Conservation (phyloP, 2,113 vertebrate species). For the Toxostoma redivivum region DNA sequence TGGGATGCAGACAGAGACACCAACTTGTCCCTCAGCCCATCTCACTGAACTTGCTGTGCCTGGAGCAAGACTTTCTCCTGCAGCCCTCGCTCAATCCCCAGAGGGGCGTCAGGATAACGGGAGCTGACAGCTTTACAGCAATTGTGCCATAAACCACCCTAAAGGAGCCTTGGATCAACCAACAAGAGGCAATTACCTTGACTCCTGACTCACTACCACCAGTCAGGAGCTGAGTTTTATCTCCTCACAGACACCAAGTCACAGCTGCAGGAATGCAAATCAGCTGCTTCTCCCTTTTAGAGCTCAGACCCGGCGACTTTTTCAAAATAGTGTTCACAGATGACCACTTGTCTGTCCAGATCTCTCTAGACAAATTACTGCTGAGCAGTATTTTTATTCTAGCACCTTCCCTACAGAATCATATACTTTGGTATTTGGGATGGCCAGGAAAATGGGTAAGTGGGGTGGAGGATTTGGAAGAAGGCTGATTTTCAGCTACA, state of each 20-base stretch:
- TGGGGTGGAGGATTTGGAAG: neutral
- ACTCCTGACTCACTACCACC: slow-evolving; percentile 4
- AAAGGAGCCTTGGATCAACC: slow-evolving; percentile 41
- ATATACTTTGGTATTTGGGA: neutral
- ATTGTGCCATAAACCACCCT: slow-evolving; percentile 47
- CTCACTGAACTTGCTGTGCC: slow-evolving; percentile 8
- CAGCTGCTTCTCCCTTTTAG: neutral
- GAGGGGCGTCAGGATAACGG: slow-evolving; percentile 43
- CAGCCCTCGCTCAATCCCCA: neutral
- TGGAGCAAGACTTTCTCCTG: slow-evolving; percentile 28
- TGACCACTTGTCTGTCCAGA: neutral
- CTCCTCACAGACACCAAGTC: neutral
- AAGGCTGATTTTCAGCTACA: neutral
- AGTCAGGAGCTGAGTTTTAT: neutral
- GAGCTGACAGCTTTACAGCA: slow-evolving; percentile 58
- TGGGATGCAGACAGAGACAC: slow-evolving; percentile 11
- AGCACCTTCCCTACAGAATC: neutral
- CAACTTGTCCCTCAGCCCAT: slow-evolving; percentile 24
- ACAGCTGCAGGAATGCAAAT: neutral
- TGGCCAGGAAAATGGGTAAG: neutral
- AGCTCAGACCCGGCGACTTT: neutral
- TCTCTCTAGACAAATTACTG: neutral
- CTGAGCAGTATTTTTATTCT: neutral
- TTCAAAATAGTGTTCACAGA: neutral
- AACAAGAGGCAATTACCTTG: slow-evolving; percentile 48